Base-by-base conservation (phyloP, 2,113 vertebrate species). In the Dendropsophus ebraccatus region DNA sequence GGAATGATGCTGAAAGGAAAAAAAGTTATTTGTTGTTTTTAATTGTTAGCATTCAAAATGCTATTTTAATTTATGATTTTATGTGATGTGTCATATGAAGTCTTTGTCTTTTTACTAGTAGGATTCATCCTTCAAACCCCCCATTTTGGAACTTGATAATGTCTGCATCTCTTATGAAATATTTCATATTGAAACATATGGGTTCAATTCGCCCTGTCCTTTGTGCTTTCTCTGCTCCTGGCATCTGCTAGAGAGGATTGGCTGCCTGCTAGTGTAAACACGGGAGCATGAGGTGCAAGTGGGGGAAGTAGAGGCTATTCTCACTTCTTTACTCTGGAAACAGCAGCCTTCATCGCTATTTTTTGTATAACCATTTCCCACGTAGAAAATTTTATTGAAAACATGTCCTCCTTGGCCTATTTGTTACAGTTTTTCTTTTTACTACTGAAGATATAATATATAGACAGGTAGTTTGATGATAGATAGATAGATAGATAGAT, bases 181-280 rank as follows among this genome's bases (percentile, higher is more conserved):
- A 35, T 52, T 76, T 52, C 19, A 52, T 52, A 21, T 17, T 32
- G 49, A 54, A 30, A 78, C 75, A 78, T 56, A 78, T 78, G 75
- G 75, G 17, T 78, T 78, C 30, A 56, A 78, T 78, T 78, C 75
- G 5, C 14, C 50, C 7, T 30, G 17, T 35, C 9, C 50, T 21
- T 78, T 78, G 75, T 78, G 49, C n/a, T 76, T 10, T 52, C 47
- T 54, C 28, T 32, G 28, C 49, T 52, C 5, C 47, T 77, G 74
- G 74, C 74, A 54, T 9, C 16, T 32, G 28, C 50, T 78, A 32
- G 14, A 30, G 25, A 12, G 50, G 49, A 78, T 56, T 78, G 75
- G 75, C 75, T 35, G 49, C 30, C 49, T 54, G 50, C 75, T 78
- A 78, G 50, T 37, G 28, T 35, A 78, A 54, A 54, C 75, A 78